Percentiles rank a stretch among this genome's conserved stretches.
phyloP scores from a whole-genome alignment of 1,140 invertebrate species.

The Cheumatopsyche charites region DNA sequence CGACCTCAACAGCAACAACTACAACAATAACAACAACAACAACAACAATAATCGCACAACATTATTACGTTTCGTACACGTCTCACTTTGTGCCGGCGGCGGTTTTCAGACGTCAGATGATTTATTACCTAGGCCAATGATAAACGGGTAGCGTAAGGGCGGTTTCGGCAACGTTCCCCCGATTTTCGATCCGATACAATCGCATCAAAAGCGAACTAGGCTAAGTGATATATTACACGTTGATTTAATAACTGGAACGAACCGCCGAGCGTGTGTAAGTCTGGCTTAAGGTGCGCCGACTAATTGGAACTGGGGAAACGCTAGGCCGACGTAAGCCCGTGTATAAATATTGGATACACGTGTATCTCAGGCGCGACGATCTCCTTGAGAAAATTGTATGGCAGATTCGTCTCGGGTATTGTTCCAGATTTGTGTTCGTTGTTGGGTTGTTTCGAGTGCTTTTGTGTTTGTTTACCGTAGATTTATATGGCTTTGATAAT shows the following conservation, averaged over 20 bases:
- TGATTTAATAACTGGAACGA: conserved; percentile 36
- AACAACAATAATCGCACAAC: no score
- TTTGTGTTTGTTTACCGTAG: no score
- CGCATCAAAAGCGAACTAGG: conserved; percentile 9
- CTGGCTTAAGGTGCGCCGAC: conserved; percentile 10
- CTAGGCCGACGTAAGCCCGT: conserved; percentile 1
- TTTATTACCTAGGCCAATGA: conserved; percentile 39
- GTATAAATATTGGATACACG: conserved; percentile 20
- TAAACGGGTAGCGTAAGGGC: conserved; percentile 29
- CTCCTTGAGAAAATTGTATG: no score
- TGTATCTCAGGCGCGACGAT: neutral
- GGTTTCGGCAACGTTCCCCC: neutral
- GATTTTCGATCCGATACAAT: conserved; percentile 40
- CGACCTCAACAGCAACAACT: no score
- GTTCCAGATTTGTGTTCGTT: no score
- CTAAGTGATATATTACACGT: conserved; percentile 37
- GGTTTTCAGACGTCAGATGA: conserved; percentile 32
- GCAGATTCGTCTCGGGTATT: no score
- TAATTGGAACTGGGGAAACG: conserved; percentile 22
- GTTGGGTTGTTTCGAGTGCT: no score
- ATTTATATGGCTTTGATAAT: no score
- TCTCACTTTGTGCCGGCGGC: conserved; percentile 31
- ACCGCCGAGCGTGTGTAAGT: conserved; percentile 15
- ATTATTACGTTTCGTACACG: conserved; percentile 8
- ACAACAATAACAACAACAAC: no score